These are phyloP conservation scores for Coendou prehensilis DNA, from an alignment of 2,797 vertebrate genomes.

Conservation along the genomic window DNA sequence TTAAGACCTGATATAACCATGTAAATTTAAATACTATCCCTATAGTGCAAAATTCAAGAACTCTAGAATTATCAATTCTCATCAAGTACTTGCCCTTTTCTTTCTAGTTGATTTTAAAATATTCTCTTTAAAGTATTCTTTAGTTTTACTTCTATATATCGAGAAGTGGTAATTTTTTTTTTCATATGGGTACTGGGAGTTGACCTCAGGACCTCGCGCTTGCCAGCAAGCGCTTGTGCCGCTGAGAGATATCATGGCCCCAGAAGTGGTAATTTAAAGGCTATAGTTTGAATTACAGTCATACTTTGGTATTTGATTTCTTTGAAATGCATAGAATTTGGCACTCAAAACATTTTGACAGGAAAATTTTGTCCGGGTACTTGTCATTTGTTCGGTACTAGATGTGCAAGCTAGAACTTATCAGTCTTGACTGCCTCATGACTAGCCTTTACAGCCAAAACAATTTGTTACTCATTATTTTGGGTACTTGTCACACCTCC, in stretches of 20 bases:
- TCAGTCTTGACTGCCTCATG: neutral
- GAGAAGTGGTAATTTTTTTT: neutral
- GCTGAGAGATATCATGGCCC: too few relatives aligned
- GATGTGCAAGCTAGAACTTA: neutral
- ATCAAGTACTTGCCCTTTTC: neutral
- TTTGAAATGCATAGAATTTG: neutral
- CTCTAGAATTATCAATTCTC: neutral
- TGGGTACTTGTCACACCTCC: neutral
- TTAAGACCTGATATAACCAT: neutral
- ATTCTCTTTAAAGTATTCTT: neutral
- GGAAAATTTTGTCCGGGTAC: neutral
- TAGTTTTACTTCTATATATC: neutral
- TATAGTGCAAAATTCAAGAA: conserved; percentile 5
- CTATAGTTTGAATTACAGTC: neutral
- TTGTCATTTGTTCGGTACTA: neutral
- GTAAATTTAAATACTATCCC: neutral
- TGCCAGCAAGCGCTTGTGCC: too few relatives aligned
- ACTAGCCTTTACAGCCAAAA: neutral
- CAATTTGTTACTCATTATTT: neutral
- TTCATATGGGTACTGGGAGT: too few relatives aligned
- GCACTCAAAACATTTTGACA: neutral
- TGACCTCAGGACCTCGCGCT: too few relatives aligned
- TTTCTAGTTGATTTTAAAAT: neutral
- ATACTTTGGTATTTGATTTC: neutral
- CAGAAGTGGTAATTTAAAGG: neutral